Base-by-base conservation (phyloP, 2,113 vertebrate genomes). In the Peromyscus leucopus region DNA sequence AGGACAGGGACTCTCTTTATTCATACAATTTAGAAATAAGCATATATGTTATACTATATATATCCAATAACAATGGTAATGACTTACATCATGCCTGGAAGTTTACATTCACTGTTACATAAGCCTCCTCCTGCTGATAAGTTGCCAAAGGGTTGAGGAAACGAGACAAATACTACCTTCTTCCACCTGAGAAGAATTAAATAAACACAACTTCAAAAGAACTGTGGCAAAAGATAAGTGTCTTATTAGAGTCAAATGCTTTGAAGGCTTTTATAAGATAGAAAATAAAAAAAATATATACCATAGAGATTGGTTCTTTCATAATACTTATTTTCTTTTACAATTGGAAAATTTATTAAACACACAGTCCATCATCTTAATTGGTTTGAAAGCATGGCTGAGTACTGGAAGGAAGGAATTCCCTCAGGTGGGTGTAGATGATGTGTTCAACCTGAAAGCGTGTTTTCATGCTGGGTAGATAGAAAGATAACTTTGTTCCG, bases 291-390 rank as follows among this genome's bases (percentile, higher is more conserved):
- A 95, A 93, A 78, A 51, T 93, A 80, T 51, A 72, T 74, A 86
- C 95, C 93, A 75, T 86, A 71, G 95, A 86, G 89, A 98, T 93
- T 97, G 91, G 42, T 74, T 97, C 95, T 96, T 98, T 93, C 69
- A 72, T 80, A 98, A 65, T 88, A 67, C 95, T 28, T 91, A 55
- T 97, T 97, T 96, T 86, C 74, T 95, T 94, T 95, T 63, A 93
- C 97, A 98, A 97, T 59, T 97, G 94, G 82, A 96, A 98, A 98
- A 93, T 88, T 78, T 95, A 97, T 98, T 97, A 97, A 97, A 97
- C 97, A 97, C 80, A 90, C 84, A 97, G 95, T 80, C 92, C 96
- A 95, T 98, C 95, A 98, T 95, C 46, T 97, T 97, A 98, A 98
- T 92, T 96, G 93, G 90, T 96, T 94, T 90, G 97, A 98, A 98